Evolutionary conservation across 2,113 vertebrate genomes (phyloP).

Genomic region (Bungarus multicinctus): DNA sequence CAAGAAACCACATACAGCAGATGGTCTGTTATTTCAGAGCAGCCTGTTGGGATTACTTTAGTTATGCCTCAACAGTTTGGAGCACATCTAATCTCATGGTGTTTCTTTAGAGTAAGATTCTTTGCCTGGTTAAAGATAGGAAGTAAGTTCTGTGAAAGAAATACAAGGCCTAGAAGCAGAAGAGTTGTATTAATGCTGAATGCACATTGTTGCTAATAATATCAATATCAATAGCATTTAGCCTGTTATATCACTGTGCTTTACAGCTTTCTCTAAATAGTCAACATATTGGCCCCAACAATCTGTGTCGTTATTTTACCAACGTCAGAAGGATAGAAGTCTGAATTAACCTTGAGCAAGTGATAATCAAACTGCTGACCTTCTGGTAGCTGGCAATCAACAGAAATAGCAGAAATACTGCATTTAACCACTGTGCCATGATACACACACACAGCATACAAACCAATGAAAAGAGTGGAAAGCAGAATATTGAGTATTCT

Average conservation of each 20-base stretch:
- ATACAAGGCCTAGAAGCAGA: neutral
- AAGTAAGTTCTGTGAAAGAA: conserved; percentile 9
- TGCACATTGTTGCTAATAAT: neutral
- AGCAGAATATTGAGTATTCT: neutral
- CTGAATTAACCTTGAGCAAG: too few relatives aligned
- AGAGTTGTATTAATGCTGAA: neutral
- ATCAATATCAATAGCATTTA: neutral
- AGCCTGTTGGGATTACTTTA: neutral
- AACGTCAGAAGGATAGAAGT: too few relatives aligned
- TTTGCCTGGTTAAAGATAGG: neutral
- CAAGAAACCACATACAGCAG: conserved; percentile 7
- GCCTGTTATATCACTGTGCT: too few relatives aligned
- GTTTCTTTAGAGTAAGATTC: neutral
- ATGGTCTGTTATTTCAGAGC: neutral
- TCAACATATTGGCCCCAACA: too few relatives aligned
- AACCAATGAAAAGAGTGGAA: neutral
- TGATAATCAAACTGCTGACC: too few relatives aligned
- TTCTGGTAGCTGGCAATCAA: too few relatives aligned
- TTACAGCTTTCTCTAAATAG: too few relatives aligned
- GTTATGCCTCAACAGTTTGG: neutral
- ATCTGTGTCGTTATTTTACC: too few relatives aligned
- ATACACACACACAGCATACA: too few relatives aligned
- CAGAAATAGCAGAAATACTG: too few relatives aligned
- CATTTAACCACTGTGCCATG: too few relatives aligned
- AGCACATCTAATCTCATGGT: conserved; percentile 15